Percentiles rank a stretch among this genome's conserved stretches.
Conservation (phyloP, 1,140 invertebrate genomes). For the Drosophila sturtevanti region DNA sequence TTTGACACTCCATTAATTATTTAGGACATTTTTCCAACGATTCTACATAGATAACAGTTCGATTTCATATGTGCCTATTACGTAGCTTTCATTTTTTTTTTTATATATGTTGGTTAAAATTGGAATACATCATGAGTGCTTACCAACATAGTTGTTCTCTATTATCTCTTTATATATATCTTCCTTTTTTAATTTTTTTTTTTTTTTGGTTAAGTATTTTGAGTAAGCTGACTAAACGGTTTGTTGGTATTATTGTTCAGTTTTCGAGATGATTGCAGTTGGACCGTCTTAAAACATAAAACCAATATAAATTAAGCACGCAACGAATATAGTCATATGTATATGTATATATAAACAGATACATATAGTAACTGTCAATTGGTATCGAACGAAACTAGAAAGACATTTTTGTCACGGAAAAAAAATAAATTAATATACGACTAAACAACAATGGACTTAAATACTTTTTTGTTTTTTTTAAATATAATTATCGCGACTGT, state of each 20-base stretch:
- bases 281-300: slow-evolving; percentile 1
- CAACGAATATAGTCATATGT: background rate
- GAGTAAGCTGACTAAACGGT: background rate
- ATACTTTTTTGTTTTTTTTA: background rate
- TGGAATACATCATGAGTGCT: too few species aligned
- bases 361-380: background rate
- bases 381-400: background rate
- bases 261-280: background rate
- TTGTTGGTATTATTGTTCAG: background rate
- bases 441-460: slow-evolving; percentile 6
- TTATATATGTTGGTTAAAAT: background rate
- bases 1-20: background rate
- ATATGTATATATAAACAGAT: background rate
- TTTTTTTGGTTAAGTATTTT: background rate
- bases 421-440: slow-evolving; percentile 3
- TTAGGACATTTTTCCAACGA: background rate
- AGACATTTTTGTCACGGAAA: background rate
- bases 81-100: background rate
- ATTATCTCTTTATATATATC: too few species aligned
- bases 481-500: slow-evolving; percentile 35
- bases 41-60: background rate
- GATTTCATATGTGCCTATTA: background rate
- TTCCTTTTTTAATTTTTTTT: background rate
- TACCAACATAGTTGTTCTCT: too few species aligned
- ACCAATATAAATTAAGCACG: background rate